These are phyloP conservation scores for Archocentrus centrarchus DNA, from an alignment of 2,113 vertebrate genomes.

Conservation along the genomic window DNA sequence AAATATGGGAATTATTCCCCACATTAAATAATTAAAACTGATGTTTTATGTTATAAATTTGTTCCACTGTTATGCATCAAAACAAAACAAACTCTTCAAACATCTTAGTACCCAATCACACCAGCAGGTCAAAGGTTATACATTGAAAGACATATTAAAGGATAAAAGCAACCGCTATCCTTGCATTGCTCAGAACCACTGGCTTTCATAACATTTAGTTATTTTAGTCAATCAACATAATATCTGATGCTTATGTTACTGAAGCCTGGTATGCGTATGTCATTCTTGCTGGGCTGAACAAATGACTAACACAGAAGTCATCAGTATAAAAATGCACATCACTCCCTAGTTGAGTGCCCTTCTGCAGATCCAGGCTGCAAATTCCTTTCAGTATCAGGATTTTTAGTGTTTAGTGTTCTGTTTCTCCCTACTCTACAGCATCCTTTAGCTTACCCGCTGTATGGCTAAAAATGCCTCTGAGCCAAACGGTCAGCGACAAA, in stretches of 20 bases:
- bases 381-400: not conserved
- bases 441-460: not conserved
- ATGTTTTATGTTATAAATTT: not conserved
- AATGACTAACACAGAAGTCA: not conserved
- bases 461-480: not conserved
- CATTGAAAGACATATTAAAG: not conserved
- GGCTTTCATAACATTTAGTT: not conserved
- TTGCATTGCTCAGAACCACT: not conserved
- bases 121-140: not conserved
- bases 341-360: not conserved
- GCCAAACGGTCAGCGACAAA: slow-evolving; percentile 11
- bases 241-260: not conserved
- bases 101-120: not conserved
- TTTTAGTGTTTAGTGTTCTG: not conserved
- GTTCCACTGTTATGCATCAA: not conserved
- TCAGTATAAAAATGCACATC: not conserved
- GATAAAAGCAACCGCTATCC: not conserved
- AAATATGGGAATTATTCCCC: not conserved
- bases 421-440: not conserved
- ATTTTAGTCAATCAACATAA: not conserved
- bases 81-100: not conserved
- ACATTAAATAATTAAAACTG: not conserved
- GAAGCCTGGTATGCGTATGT: not conserved
- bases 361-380: not conserved
- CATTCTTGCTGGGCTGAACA: not conserved